Evolutionary conservation across 2,113 vertebrate genomes (phyloP).

Genomic region (Trogon surrucura): DNA sequence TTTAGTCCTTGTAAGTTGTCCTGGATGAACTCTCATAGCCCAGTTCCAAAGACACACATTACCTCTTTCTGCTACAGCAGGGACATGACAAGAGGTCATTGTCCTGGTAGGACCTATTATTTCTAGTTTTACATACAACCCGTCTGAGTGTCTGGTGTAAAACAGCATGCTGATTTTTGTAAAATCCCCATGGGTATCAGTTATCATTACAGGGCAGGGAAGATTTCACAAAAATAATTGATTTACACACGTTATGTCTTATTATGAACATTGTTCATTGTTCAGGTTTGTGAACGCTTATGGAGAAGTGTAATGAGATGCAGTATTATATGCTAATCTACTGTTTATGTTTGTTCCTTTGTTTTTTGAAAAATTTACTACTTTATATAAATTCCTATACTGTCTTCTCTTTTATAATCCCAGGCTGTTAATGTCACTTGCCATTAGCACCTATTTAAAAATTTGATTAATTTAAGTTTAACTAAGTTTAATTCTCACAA

Average conservation of each 20-base stretch:
- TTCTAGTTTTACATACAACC: background rate
- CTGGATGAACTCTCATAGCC: background rate
- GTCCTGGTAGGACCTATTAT: background rate
- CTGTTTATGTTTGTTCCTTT: background rate
- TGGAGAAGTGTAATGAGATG: background rate
- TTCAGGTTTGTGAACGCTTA: background rate
- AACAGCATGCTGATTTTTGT: background rate
- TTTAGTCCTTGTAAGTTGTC: background rate
- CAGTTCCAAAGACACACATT: background rate
- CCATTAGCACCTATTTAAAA: background rate
- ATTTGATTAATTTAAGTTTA: background rate
- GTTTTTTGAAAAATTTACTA: background rate
- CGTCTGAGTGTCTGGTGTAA: background rate
- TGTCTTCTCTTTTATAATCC: background rate
- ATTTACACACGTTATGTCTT: background rate
- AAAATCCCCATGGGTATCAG: background rate
- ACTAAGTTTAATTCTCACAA: background rate
- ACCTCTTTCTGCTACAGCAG: background rate
- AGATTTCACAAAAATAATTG: background rate
- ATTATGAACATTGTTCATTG: background rate
- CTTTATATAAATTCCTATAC: background rate
- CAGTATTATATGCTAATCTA: background rate
- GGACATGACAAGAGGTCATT: background rate
- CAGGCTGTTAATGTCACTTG: background rate
- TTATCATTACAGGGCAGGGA: background rate